Evolutionary conservation across 2,888 invertebrate species (phyloP).

Genomic region (Rhamnusium bicolor): DNA sequence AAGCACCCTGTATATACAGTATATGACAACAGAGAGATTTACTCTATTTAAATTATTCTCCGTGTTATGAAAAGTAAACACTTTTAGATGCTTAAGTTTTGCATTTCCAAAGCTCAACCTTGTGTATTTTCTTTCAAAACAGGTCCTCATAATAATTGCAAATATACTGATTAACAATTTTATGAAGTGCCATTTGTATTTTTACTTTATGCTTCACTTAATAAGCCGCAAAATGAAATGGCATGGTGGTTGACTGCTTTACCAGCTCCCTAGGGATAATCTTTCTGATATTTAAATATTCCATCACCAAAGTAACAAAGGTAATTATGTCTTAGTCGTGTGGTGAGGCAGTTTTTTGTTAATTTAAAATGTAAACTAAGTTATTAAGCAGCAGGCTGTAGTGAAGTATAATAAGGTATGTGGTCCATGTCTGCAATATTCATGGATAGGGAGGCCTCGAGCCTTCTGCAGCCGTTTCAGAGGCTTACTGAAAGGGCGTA

Average conservation of each 20-base stretch:
- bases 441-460: slow-evolving; percentile 47
- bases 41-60: too few relatives aligned
- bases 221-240: slow-evolving; percentile 15
- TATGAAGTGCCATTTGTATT: slow-evolving; percentile 12
- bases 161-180: slow-evolving; percentile 26
- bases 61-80: not conserved
- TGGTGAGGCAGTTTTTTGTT: slow-evolving; percentile 48
- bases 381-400: slow-evolving; percentile 54
- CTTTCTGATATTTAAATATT: slow-evolving; percentile 36
- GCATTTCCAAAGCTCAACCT: not conserved
- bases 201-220: slow-evolving; percentile 20
- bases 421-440: slow-evolving; percentile 55
- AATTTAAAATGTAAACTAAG: slow-evolving; percentile 59
- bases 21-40: too few relatives aligned
- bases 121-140: not conserved
- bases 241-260: slow-evolving; percentile 8
- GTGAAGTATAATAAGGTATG: slow-evolving; percentile 55
- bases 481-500: slow-evolving; percentile 6
- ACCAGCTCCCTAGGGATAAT: slow-evolving; percentile 12
- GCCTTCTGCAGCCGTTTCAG: not conserved
- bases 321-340: slow-evolving; percentile 43
- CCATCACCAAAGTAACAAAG: slow-evolving; percentile 38
- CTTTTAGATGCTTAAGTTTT: not conserved
- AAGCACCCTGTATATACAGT: too few relatives aligned
- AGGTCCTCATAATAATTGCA: not conserved